Evolutionary conservation across 1,140 invertebrate genomes (phyloP).

Genomic region (Lutraria rhynchaena): DNA sequence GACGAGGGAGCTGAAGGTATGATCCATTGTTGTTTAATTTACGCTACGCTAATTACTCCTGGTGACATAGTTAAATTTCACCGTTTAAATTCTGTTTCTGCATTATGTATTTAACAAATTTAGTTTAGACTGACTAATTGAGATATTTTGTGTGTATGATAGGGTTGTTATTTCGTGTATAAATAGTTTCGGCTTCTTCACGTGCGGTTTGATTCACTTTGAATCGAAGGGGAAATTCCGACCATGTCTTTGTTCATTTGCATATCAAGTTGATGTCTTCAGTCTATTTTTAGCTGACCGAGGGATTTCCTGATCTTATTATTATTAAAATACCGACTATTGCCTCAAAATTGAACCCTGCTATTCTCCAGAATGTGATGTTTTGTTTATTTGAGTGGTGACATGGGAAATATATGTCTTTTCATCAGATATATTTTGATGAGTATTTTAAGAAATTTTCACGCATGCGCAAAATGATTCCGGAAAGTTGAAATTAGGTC

Average conservation of each 20-base stretch:
- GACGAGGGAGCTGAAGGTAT: constrained; percentile 62
- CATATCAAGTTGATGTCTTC: constrained; percentile 14
- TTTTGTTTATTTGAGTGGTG: too few relatives aligned
- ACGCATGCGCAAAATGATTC: constrained; percentile 23
- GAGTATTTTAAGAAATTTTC: background rate
- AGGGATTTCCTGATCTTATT: background rate
- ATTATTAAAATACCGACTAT: too few relatives aligned
- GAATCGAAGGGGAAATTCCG: background rate
- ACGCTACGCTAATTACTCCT: constrained; percentile 11
- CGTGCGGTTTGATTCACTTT: constrained; percentile 19
- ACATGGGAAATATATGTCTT: too few relatives aligned
- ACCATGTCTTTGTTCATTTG: constrained; percentile 18
- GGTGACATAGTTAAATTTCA: constrained; percentile 14
- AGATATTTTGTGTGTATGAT: too few relatives aligned
- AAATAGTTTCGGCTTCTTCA: background rate
- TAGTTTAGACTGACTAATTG: too few relatives aligned
- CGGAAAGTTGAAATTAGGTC: constrained; percentile 21
- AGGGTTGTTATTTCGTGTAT: too few relatives aligned
- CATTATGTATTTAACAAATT: too few relatives aligned
- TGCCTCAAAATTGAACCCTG: too few relatives aligned
- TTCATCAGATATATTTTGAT: too few relatives aligned
- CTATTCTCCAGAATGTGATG: too few relatives aligned
- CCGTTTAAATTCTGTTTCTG: background rate
- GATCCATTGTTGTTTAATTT: constrained; percentile 48
- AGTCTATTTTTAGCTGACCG: background rate